Evolutionary conservation across 2,888 invertebrate species (phyloP), one percentile per base, ranked within the genome.

Genomic region (Andrena marginata): DNA sequence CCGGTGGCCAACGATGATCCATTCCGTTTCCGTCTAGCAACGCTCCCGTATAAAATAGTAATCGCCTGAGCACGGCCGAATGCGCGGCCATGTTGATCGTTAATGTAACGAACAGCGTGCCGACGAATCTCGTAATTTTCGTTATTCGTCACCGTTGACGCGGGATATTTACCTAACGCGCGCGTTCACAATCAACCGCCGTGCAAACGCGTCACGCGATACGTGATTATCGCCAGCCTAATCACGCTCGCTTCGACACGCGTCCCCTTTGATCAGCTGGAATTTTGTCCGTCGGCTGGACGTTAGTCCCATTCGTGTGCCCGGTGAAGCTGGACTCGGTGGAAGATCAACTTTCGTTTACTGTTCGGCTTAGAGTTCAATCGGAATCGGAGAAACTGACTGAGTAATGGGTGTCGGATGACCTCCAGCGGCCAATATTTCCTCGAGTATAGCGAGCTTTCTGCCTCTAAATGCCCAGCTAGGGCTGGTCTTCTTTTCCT

Each of bases 71-170:
- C 51, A 56, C 20, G 16, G 33, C 42, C 64, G 23, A 72, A 71
- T 71, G 71, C 71, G 23, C 48, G 13, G 65, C 42, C 49, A 54
- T 70, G 81, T 83, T 77, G 67, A 82, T 84, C 72, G 76, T 74
- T 69, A 82, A 79, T 82, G 73, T 75, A 84, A 84, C 85, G 76
- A 84, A 84, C 78, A 74, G 77, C 68, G 70, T 70, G 85, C 68
- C 69, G 82, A 71, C 80, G n/a, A 74, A 64, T 84, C 77, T 69
- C 79, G 70, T 82, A 84, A 85, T 75, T 85, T 74, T 72, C 54
- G 79, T 78, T 71, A 69, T 77, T 85, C 85, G 75, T 82, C 81
- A 73, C 74, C 54, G 60, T 49, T 16, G 69, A 71, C 33, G 4
- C n/a, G 33, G 20, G 20, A 20, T 70, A 74, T 82, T 74, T 85